These are phyloP conservation scores for Halcyon malimbica DNA, from an alignment of 2,113 vertebrate species.

Conservation along the genomic window DNA sequence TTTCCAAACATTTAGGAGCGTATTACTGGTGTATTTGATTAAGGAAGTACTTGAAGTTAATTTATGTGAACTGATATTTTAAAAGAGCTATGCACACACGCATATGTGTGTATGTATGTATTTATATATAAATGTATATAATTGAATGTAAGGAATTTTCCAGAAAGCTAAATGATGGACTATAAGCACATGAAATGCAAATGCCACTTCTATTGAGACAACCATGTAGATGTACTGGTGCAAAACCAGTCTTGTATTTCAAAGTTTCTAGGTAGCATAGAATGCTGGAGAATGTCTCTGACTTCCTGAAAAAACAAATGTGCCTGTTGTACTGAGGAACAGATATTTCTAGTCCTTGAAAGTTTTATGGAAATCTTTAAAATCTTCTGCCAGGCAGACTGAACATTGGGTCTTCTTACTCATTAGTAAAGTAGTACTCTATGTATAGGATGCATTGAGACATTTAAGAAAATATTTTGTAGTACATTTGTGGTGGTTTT, in stretches of 20 bases:
- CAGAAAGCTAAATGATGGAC: neutral
- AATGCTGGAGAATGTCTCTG: neutral
- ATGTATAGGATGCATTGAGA: neutral
- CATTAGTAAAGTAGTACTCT: neutral
- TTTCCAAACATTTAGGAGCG: neutral
- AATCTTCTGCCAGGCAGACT: neutral
- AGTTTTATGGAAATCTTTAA: neutral
- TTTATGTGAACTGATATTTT: neutral
- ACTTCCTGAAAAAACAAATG: neutral
- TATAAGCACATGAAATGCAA: neutral
- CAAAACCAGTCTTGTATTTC: neutral
- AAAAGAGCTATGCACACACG: neutral
- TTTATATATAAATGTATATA: neutral
- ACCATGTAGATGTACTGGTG: neutral
- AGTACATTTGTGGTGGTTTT: neutral
- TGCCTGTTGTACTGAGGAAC: neutral
- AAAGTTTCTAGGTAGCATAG: neutral
- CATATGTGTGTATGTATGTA: neutral
- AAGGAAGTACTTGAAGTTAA: neutral
- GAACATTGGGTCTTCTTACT: neutral
- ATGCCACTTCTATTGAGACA: neutral
- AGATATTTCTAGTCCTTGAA: neutral
- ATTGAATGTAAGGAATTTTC: neutral
- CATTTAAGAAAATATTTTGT: neutral
- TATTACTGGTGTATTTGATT: neutral